A percentile compares a stretch with the other conserved stretches of the same genome.
phyloP scores from a whole-genome alignment of 35 echinoderm and acorn worm genomes.

The Diadema setosum region DNA sequence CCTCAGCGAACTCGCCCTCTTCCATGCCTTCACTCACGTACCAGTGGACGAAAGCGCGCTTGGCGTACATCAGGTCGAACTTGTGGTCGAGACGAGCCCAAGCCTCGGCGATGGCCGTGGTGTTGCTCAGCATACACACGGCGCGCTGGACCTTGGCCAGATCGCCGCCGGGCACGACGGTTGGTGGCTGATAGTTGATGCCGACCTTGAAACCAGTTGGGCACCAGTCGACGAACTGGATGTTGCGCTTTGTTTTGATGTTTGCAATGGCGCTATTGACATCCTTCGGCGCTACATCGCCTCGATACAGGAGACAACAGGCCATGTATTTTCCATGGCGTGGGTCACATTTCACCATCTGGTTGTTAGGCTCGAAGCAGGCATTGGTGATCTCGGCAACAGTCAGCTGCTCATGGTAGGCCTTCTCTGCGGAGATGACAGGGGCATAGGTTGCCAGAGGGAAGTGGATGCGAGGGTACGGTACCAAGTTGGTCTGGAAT shows the following conservation, averaged over 20 bases:
- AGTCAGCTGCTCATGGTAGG: too few species aligned
- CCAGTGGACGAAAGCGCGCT: conserved; percentile 61
- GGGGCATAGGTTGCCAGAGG: too few species aligned
- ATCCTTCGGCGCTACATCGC: too few species aligned
- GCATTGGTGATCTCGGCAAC: too few species aligned
- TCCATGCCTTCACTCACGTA: conserved; percentile 76
- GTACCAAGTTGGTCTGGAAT: too few species aligned
- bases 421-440: too few species aligned
- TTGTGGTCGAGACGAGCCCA: conserved; percentile 68
- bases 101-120: conserved; percentile 48
- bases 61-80: conserved; percentile 66
- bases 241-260: conserved; percentile 59
- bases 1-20: conserved; percentile 70
- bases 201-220: conserved; percentile 64
- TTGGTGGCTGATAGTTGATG: conserved; percentile 62
- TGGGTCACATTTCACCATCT: too few species aligned
- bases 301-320: too few species aligned
- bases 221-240: conserved; percentile 58
- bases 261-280: too few species aligned
- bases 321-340: too few species aligned
- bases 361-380: too few species aligned
- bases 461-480: too few species aligned
- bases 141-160: conserved; percentile 43
- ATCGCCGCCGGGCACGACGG: conserved; percentile 44
- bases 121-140: conserved; percentile 63